phyloP scores from a whole-genome alignment of 2,888 invertebrate species.

The Dolichomitus sp. region DNA sequence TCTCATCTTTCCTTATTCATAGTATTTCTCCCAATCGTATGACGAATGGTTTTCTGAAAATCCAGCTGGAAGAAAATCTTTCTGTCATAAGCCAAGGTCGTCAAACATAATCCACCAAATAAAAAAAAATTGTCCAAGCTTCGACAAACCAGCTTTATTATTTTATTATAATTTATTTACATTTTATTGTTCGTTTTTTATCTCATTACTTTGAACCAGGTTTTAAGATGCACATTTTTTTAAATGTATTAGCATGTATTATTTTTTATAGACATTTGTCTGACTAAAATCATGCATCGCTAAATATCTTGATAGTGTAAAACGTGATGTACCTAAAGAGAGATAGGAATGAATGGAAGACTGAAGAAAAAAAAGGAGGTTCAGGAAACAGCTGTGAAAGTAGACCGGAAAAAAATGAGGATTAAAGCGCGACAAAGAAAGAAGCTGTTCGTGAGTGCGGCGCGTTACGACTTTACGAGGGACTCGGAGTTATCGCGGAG shows the following conservation, averaged over 20 bases:
- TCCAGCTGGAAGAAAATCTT: neutral
- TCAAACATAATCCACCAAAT: neutral
- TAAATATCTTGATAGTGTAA: neutral
- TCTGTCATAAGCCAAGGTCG: neutral
- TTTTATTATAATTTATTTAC: too few relatives aligned
- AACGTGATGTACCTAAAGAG: neutral
- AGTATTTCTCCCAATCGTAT: neutral
- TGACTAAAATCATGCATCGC: neutral
- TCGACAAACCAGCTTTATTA: too few relatives aligned
- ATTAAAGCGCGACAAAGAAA: neutral
- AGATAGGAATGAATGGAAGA: conserved; percentile 17
- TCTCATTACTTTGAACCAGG: too few relatives aligned
- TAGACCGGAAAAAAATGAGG: neutral
- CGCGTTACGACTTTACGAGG: conserved; percentile 30
- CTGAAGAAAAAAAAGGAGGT: neutral
- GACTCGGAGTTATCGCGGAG: conserved; percentile 24
- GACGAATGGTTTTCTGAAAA: neutral
- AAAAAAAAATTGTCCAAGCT: neutral
- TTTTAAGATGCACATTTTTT: too few relatives aligned
- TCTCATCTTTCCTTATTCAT: neutral
- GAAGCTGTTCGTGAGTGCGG: conserved; percentile 19
- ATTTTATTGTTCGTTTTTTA: too few relatives aligned
- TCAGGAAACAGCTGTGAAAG: neutral
- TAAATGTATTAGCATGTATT: too few relatives aligned
- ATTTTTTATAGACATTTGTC: neutral